phyloP scores from a whole-genome alignment of 2,797 vertebrate species.

The Dendrocincla fuliginosa region DNA sequence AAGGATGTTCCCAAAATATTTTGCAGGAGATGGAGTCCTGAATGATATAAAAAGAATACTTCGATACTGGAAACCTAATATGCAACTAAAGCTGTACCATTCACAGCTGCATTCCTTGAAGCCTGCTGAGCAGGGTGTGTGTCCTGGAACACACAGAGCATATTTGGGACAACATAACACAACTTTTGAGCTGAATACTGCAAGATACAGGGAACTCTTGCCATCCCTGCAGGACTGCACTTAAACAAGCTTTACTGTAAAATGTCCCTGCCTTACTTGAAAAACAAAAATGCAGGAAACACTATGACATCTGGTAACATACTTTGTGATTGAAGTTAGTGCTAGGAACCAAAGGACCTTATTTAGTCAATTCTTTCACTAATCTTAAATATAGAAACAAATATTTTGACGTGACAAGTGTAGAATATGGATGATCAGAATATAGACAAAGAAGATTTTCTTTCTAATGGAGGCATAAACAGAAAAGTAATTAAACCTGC shows the following conservation, averaged over 20 bases:
- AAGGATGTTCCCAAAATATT: constrained; percentile 58
- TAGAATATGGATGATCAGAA: background rate
- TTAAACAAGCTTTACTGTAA: background rate
- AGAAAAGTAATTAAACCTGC: background rate
- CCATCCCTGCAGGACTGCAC: background rate
- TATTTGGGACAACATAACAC: background rate
- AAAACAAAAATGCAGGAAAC: background rate
- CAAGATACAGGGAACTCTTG: background rate
- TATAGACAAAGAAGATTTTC: background rate
- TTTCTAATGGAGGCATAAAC: background rate
- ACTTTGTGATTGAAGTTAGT: background rate
- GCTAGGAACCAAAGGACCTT: background rate
- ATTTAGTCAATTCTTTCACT: background rate
- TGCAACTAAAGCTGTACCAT: background rate
- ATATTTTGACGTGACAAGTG: background rate
- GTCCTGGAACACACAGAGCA: background rate
- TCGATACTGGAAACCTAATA: constrained; percentile 30
- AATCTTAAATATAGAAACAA: background rate
- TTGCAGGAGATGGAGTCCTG: constrained; percentile 11
- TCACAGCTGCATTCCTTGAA: background rate
- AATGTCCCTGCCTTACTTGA: background rate
- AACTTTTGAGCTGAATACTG: background rate
- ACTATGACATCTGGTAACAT: background rate
- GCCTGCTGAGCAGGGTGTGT: background rate
- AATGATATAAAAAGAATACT: constrained; percentile 29